Evolutionary conservation across 1,140 invertebrate species (phyloP).

Genomic region (Drosophila ercepeae): DNA sequence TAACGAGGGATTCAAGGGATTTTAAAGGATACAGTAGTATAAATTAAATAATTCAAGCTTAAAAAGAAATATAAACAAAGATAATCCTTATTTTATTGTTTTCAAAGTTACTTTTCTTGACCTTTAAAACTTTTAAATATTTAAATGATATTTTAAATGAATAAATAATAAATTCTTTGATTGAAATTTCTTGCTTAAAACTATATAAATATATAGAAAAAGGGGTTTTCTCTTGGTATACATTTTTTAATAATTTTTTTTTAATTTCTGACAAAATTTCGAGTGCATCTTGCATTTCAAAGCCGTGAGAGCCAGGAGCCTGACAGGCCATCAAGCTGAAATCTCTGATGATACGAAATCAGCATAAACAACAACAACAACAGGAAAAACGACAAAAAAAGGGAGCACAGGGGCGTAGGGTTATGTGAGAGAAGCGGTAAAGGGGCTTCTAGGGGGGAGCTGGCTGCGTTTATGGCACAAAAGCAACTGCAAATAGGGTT

Average conservation of each 20-base stretch:
- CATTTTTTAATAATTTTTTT: not conserved
- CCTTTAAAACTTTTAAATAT: too few species aligned
- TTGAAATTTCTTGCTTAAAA: too few species aligned
- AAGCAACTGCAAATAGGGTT: conserved; percentile 79
- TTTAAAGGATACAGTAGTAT: too few species aligned
- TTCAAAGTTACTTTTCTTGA: too few species aligned
- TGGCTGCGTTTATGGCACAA: conserved; percentile 66
- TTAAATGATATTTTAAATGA: too few species aligned
- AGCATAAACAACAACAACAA: conserved; percentile 72
- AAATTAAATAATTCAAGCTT: too few species aligned
- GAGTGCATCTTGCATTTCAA: conserved; percentile 32
- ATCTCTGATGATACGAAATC: conserved; percentile 81
- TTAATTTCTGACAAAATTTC: not conserved
- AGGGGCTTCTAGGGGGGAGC: not conserved
- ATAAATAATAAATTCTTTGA: too few species aligned
- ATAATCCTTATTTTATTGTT: too few species aligned
- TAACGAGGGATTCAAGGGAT: too few species aligned
- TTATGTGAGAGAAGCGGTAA: not conserved
- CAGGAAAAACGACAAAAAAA: conserved; percentile 12
- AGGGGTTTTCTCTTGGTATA: too few species aligned
- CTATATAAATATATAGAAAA: too few species aligned
- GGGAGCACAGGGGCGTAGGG: not conserved
- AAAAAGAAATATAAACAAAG: too few species aligned
- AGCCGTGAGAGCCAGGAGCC: conserved; percentile 13
- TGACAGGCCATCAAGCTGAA: conserved; percentile 65